phyloP scores from a whole-genome alignment of 2,888 invertebrate genomes.

The Drymonia ruficornis region DNA sequence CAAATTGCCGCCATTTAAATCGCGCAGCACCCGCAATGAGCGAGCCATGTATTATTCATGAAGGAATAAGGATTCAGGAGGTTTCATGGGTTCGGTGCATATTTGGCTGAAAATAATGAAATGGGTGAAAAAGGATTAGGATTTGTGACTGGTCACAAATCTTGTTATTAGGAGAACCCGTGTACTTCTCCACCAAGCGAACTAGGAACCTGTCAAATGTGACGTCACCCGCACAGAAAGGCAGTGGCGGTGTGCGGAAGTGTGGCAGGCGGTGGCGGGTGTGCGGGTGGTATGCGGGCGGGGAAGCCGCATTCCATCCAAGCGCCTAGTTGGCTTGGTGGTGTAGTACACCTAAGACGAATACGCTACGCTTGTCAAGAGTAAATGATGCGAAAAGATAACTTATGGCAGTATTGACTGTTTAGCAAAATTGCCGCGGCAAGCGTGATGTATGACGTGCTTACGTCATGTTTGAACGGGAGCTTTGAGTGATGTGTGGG shows the following conservation, averaged over 20 bases:
- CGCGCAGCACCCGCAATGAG: background rate
- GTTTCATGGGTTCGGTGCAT: background rate
- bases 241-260: too few relatives aligned
- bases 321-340: too few relatives aligned
- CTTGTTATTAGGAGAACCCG: too few relatives aligned
- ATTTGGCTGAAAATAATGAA: background rate
- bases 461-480: background rate
- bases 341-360: too few relatives aligned
- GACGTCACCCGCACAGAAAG: too few relatives aligned
- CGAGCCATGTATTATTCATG: background rate
- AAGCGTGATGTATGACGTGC: background rate
- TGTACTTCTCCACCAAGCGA: too few relatives aligned
- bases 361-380: background rate
- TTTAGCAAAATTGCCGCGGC: background rate
- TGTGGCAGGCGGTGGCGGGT: too few relatives aligned
- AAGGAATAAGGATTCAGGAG: background rate
- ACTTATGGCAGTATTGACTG: background rate
- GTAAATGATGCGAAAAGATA: background rate
- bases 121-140: background rate
- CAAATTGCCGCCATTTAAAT: conserved; percentile 5
- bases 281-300: too few relatives aligned
- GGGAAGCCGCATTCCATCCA: too few relatives aligned
- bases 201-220: too few relatives aligned
- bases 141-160: too few relatives aligned
- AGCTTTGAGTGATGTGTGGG: background rate